A percentile compares a stretch with the other conserved stretches of the same genome.
Evolutionary conservation across 2,797 vertebrate species (phyloP).

Genomic region (Lacerta agilis): DNA sequence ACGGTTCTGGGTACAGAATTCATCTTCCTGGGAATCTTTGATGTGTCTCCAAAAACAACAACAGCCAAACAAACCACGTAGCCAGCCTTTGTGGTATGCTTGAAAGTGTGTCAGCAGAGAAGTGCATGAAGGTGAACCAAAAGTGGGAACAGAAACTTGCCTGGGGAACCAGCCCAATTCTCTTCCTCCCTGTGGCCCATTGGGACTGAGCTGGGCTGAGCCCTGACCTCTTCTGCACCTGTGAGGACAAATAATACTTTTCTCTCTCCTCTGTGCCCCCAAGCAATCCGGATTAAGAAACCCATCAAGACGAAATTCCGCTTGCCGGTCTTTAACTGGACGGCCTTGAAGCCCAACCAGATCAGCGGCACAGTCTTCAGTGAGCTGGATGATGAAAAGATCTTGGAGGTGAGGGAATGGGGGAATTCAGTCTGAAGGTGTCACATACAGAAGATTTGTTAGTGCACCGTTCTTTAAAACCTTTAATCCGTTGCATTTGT

Average conservation of each 20-base stretch:
- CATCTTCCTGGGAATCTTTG: not conserved
- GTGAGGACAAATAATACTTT: not conserved
- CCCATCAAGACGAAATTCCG: slow-evolving; percentile 99
- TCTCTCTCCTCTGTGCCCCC: slow-evolving; percentile 5
- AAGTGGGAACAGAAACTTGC: not conserved
- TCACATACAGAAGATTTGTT: not conserved
- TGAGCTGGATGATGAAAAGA: slow-evolving; percentile 95
- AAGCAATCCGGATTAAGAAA: slow-evolving; percentile 97
- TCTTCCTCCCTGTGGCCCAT: not conserved
- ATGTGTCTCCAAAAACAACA: not conserved
- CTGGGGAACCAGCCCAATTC: not conserved
- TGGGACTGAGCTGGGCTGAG: not conserved
- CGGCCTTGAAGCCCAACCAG: slow-evolving; percentile 96
- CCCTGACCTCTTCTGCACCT: not conserved
- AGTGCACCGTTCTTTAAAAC: not conserved
- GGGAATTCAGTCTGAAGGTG: not conserved
- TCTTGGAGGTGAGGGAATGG: slow-evolving; percentile 87
- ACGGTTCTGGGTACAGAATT: not conserved
- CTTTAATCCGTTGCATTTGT: not conserved
- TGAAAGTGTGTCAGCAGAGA: not conserved
- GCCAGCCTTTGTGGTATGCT: not conserved
- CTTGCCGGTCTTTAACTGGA: slow-evolving; percentile 97
- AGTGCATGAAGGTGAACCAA: not conserved
- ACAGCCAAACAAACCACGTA: not conserved
- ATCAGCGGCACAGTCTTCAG: slow-evolving; percentile 98